phyloP scores from a whole-genome alignment of 2,888 invertebrate species.

The Zele albiditarsus region DNA sequence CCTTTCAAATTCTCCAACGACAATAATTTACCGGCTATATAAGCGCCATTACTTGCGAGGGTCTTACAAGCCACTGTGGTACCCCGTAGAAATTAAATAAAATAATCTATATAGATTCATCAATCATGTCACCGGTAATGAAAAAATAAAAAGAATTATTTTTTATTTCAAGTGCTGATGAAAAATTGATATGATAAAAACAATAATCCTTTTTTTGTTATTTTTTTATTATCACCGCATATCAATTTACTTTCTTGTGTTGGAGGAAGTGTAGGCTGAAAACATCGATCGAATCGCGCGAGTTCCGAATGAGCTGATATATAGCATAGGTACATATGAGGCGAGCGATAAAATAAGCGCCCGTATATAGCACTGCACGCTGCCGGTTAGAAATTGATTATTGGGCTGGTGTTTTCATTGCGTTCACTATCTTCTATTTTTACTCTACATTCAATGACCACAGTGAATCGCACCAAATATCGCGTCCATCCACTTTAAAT shows the following conservation, averaged over 20 bases:
- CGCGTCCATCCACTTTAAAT: not conserved
- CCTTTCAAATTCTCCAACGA: constrained; percentile 20
- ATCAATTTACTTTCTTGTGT: constrained; percentile 18
- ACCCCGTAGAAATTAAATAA: not conserved
- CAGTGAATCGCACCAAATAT: not conserved
- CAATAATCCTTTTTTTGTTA: constrained; percentile 8
- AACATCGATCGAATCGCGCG: not conserved
- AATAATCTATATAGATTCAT: not conserved
- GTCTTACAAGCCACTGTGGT: not conserved
- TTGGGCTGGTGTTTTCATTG: constrained; percentile 2
- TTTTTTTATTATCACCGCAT: constrained; percentile 20
- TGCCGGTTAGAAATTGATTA: constrained; percentile 21
- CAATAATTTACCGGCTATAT: constrained; percentile 23
- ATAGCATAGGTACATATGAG: not conserved
- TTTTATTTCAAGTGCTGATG: too few species aligned
- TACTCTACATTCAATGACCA: not conserved
- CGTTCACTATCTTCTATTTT: not conserved
- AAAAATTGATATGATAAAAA: not conserved
- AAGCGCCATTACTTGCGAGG: constrained; percentile 6
- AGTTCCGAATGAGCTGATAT: not conserved
- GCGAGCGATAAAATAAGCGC: not conserved
- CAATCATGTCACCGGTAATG: not conserved
- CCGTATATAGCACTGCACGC: not conserved
- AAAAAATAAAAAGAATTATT: not conserved
- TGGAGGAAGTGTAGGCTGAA: not conserved